Evolutionary conservation across 2,797 vertebrate genomes (phyloP).

Genomic region (Micromesistius poutassou): DNA sequence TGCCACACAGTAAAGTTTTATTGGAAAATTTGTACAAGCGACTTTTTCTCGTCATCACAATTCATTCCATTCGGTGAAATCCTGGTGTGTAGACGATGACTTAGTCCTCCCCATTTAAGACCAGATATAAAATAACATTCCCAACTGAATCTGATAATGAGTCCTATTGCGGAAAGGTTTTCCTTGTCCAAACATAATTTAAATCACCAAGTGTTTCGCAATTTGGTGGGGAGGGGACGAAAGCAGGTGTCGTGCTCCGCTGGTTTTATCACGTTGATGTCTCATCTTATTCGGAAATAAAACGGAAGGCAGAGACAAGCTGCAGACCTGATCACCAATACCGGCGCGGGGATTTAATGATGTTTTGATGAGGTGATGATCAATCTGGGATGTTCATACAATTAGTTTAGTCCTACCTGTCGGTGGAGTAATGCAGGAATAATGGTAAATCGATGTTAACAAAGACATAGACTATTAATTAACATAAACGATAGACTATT

Average conservation of each 20-base stretch:
- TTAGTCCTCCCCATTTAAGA: slow-evolving; percentile 65
- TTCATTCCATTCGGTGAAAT: not conserved
- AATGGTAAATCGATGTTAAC: not conserved
- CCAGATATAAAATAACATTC: slow-evolving; percentile 71
- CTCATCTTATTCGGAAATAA: not conserved
- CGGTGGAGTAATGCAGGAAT: not conserved
- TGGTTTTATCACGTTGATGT: slow-evolving; percentile 81
- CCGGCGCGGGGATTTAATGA: slow-evolving; percentile 72
- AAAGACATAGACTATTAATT: not conserved
- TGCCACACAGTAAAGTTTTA: too few relatives aligned
- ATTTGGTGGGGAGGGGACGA: slow-evolving; percentile 86
- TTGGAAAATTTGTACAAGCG: too few relatives aligned
- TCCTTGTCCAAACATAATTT: slow-evolving; percentile 91
- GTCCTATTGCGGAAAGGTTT: slow-evolving; percentile 85
- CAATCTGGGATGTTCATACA: slow-evolving; percentile 72
- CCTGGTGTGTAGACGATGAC: not conserved
- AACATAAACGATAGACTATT: not conserved
- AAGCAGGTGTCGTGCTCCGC: slow-evolving; percentile 84
- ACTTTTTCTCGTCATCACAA: not conserved
- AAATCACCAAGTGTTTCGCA: slow-evolving; percentile 88
- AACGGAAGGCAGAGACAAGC: slow-evolving; percentile 72
- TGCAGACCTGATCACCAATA: slow-evolving; percentile 86
- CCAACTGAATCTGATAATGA: slow-evolving; percentile 71
- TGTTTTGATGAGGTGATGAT: slow-evolving; percentile 79
- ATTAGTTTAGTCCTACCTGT: slow-evolving; percentile 55